These are phyloP conservation scores for Mongoloraphidia duomilia DNA, from an alignment of 2,888 invertebrate genomes.

Conservation along the genomic window DNA sequence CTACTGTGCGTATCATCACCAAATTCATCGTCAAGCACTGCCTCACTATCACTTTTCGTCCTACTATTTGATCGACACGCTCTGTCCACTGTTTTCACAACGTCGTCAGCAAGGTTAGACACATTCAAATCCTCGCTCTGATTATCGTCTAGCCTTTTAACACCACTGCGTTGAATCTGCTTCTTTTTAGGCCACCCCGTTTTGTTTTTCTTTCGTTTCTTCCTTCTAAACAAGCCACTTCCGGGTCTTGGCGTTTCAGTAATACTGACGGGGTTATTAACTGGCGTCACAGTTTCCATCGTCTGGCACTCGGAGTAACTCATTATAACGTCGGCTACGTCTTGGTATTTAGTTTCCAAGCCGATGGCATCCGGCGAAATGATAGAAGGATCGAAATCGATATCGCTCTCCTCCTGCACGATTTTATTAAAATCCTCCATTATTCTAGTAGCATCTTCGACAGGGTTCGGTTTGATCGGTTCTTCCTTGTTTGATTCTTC, in stretches of 20 bases:
- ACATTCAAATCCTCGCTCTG: conserved; percentile 8
- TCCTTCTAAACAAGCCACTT: conserved; percentile 24
- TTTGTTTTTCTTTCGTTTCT: conserved; percentile 55
- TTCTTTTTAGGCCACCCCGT: conserved; percentile 67
- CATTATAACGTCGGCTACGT: conserved; percentile 32
- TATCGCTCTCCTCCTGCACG: conserved; percentile 21
- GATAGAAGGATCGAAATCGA: conserved; percentile 15
- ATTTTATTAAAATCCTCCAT: conserved; percentile 7
- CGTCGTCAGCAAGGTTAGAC: conserved; percentile 1
- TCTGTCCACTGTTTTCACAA: neutral
- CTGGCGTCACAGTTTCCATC: conserved; percentile 19
- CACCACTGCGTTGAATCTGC: conserved; percentile 22
- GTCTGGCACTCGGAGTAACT: conserved; percentile 33
- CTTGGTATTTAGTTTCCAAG: conserved; percentile 27
- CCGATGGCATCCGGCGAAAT: conserved; percentile 24
- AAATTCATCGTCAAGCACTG: conserved; percentile 8
- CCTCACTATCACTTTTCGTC: conserved; percentile 11
- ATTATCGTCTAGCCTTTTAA: conserved; percentile 25
- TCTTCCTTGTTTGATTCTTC: neutral
- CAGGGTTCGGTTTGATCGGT: neutral
- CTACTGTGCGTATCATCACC: conserved; percentile 2
- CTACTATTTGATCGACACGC: conserved; percentile 10
- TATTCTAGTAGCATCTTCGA: conserved; percentile 5
- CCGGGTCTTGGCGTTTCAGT: conserved; percentile 17
- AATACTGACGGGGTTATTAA: too few species aligned